These are phyloP conservation scores for Oreohelix idahoensis DNA, from an alignment of 1,140 invertebrate genomes.

Conservation along the genomic window DNA sequence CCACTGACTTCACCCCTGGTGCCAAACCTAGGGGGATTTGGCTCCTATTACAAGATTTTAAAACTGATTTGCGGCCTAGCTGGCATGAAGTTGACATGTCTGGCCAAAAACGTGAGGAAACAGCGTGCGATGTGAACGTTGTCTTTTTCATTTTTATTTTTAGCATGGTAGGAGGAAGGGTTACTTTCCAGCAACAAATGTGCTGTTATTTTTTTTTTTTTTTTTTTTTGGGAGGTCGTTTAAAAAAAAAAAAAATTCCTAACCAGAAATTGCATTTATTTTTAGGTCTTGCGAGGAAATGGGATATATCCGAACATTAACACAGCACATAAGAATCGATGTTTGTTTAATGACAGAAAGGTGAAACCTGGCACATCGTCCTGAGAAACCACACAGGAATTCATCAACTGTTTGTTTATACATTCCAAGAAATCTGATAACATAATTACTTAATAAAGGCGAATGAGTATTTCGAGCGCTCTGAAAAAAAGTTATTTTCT, in stretches of 20 bases:
- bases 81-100: conserved; percentile 9
- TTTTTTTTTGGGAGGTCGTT: background rate
- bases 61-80: conserved; percentile 8
- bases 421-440: too few relatives aligned
- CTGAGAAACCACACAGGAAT: too few relatives aligned
- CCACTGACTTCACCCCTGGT: conserved; percentile 11
- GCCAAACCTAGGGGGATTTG: background rate
- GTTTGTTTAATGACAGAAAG: background rate
- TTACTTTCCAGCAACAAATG: too few relatives aligned
- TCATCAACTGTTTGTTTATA: too few relatives aligned
- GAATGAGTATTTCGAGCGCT: too few relatives aligned
- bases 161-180: too few relatives aligned
- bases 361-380: too few relatives aligned
- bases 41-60: conserved; percentile 9
- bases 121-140: background rate
- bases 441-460: too few relatives aligned
- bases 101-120: background rate
- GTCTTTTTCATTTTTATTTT: too few relatives aligned
- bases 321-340: background rate
- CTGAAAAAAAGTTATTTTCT: too few relatives aligned
- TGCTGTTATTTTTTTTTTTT: too few relatives aligned
- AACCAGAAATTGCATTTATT: background rate
- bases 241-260: too few relatives aligned
- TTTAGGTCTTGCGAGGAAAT: background rate
- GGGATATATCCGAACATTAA: background rate